phyloP scores from a whole-genome alignment of 2,888 invertebrate species.

The Calameuta filiformis region DNA sequence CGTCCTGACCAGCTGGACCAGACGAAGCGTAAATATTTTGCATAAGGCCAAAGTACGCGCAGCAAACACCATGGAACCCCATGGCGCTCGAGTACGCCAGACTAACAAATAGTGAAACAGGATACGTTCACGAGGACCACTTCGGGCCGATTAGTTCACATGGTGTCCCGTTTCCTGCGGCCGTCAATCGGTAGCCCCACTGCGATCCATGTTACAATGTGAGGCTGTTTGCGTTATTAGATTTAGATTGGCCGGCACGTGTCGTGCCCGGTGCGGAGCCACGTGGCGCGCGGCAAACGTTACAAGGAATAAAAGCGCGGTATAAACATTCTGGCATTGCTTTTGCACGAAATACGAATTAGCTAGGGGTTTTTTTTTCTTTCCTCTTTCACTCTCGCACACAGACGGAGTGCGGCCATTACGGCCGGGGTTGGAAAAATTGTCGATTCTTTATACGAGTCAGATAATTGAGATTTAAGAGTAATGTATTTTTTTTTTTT shows the following conservation, averaged over 20 bases:
- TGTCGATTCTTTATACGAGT: not conserved
- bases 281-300: constrained; percentile 48
- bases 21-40: constrained; percentile 2
- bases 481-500: not conserved
- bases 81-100: not conserved
- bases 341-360: not conserved
- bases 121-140: constrained; percentile 51
- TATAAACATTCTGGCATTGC: not conserved
- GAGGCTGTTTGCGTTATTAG: constrained; percentile 64
- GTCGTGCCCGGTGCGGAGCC: constrained; percentile 34
- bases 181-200: constrained; percentile 36
- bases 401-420: not conserved
- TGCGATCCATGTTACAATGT: constrained; percentile 49
- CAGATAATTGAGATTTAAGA: not conserved
- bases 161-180: constrained; percentile 59
- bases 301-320: constrained; percentile 28
- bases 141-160: constrained; percentile 64
- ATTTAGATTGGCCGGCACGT: constrained; percentile 63
- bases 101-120: constrained; percentile 53
- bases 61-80: not conserved
- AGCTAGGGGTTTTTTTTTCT: not conserved
- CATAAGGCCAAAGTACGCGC: not conserved
- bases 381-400: not conserved
- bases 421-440: not conserved
- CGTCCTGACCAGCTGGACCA: not conserved